Percentiles rank a stretch among this genome's conserved stretches.
Evolutionary conservation across 2,888 invertebrate genomes (phyloP).

Genomic region (Ochropacha duplaris): DNA sequence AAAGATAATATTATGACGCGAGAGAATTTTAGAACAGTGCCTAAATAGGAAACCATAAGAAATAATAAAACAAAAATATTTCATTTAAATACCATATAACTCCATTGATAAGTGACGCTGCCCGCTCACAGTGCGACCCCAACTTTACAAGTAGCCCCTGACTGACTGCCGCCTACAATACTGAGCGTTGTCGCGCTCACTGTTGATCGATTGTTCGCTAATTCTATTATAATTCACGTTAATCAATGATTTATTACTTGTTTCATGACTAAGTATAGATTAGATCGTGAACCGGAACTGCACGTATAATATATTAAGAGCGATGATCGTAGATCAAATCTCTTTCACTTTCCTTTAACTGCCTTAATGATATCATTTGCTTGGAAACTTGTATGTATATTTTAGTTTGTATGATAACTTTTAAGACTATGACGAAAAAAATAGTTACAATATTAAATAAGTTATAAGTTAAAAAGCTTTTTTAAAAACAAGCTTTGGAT

Average conservation of each 20-base stretch:
- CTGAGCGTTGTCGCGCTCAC: background rate
- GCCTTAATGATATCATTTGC: background rate
- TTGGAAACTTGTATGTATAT: background rate
- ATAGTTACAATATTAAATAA: no score
- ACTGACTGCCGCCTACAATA: constrained; percentile 12
- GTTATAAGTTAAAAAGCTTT: no score
- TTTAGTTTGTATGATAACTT: no score
- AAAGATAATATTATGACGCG: no score
- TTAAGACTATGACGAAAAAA: no score
- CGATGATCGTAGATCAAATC: background rate
- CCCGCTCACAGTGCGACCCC: background rate
- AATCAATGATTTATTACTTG: background rate
- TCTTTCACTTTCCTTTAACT: background rate
- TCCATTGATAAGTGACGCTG: no score
- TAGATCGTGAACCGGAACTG: constrained; percentile 1
- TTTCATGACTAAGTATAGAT: background rate
- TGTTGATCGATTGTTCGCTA: constrained; percentile 10
- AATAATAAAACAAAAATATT: no score
- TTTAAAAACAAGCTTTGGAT: no score
- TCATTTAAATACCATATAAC: background rate
- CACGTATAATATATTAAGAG: background rate
- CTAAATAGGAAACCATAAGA: no score
- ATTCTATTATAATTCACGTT: constrained; percentile 1
- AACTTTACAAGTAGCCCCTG: constrained; percentile 5
- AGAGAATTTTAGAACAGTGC: no score